Base-by-base conservation (phyloP, 2,113 vertebrate genomes). In the Centrocercus urophasianus region DNA sequence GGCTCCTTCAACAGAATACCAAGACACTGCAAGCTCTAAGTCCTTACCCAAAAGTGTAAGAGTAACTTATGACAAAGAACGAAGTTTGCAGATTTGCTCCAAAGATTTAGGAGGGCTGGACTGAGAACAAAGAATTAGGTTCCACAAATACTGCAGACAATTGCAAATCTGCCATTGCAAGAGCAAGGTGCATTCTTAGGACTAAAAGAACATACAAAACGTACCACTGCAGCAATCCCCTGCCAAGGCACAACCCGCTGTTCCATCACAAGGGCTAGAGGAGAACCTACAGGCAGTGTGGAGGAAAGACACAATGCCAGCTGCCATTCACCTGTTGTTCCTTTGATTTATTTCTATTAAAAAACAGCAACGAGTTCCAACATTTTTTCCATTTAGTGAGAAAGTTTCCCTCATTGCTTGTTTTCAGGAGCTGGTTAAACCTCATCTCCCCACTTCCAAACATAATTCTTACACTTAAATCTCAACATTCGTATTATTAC, bases 321-420 rank as follows among this genome's bases (percentile, higher is more conserved):
- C 40, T 84, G 76, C 69, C 80, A 86, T 45, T 81, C 61, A 60
- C 10, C 34, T 50, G 12, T 6, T 45, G 28, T 57, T 42, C 42
- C 42, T 56, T 30, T 36, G 2, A 0, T 0, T n/a, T 67, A 3
- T 34, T 25, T 79, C n/a, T 88, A 76, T 66, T 71, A 45, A 90
- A 57, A 88, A 86, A 83, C 40, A 90, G 74, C 79, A 93, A 86
- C 89, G 66, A 80, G 89, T 71, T 83, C 48, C 64, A 88, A 66
- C 72, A 71, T 50, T 71, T 91, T 64, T 94, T 94, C 50, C 0
- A 0, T 94, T 86, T 45, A 88, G 43, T 57, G 64, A 71, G 92
- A 86, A 6, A 32, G 24, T 48, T 93, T 88, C 30, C 43, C 43
- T 36, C 18, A 60, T 15, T 64, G 25, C 36, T 71, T 81, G n/a